Evolutionary conservation across 1,140 invertebrate species (phyloP).

Genomic region (Cherax destructor): DNA sequence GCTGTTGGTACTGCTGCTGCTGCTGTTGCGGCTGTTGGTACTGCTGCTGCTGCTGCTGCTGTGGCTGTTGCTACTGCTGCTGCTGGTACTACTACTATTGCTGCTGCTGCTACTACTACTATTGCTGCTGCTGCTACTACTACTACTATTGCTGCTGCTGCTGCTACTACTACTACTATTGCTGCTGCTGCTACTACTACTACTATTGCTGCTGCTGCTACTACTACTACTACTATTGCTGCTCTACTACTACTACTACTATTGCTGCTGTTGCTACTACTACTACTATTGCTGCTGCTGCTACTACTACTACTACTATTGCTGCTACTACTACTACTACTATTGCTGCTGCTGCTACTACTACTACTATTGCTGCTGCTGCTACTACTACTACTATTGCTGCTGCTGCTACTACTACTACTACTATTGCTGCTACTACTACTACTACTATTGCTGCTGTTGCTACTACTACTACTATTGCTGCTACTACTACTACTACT

Average conservation of each 20-base stretch:
- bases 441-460: not conserved
- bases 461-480: not conserved
- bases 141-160: too few species aligned
- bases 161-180: too few species aligned
- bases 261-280: not conserved
- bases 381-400: not conserved
- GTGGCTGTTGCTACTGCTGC: not conserved
- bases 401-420: slow-evolving; percentile 8
- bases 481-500: not conserved
- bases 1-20: not conserved
- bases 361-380: not conserved
- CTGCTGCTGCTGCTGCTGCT: too few species aligned
- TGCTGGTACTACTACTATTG: not conserved
- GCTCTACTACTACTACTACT: not conserved
- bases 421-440: not conserved
- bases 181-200: too few species aligned
- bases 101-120: not conserved
- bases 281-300: not conserved
- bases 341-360: not conserved
- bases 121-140: not conserved
- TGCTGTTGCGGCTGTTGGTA: too few species aligned
- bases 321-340: not conserved
- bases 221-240: not conserved
- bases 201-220: too few species aligned
- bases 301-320: not conserved